Conservation (phyloP, 2,888 invertebrate species). For the Trachelus troglodyta region DNA sequence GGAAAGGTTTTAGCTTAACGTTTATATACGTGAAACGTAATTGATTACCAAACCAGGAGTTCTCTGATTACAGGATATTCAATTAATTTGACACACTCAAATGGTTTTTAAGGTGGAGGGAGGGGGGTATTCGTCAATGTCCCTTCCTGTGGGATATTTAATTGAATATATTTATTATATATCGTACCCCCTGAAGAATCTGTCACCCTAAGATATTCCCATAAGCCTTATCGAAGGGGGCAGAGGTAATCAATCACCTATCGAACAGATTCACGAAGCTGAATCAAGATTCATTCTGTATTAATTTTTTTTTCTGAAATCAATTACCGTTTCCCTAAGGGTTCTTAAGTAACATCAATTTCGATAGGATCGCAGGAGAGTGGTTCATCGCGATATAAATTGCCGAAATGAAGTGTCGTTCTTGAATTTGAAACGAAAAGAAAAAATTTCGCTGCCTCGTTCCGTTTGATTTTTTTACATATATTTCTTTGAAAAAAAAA, state of each 20-base stretch:
- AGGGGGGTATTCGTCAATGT: not conserved
- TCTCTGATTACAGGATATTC: not conserved
- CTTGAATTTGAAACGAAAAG: not conserved
- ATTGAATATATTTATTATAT: constrained; percentile 8
- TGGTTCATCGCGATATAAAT: not conserved
- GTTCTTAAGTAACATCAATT: not conserved
- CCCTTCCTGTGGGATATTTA: not conserved
- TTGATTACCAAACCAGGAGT: not conserved
- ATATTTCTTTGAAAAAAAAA: not conserved
- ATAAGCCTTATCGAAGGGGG: not conserved
- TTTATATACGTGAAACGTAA: not conserved
- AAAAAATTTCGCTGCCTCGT: not conserved
- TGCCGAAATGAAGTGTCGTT: not conserved
- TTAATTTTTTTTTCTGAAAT: not conserved
- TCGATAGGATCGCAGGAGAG: not conserved
- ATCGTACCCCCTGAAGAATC: not conserved
- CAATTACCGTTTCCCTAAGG: not conserved
- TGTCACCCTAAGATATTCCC: constrained; percentile 8
- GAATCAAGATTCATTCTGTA: constrained; percentile 7
- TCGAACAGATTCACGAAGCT: constrained; percentile 4
- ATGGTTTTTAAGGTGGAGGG: not conserved
- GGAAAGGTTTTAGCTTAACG: not conserved
- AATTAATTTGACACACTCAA: constrained; percentile 2
- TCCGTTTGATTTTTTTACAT: not conserved
- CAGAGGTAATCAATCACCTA: constrained; percentile 3